Evolutionary conservation across 2,888 invertebrate genomes (phyloP), one percentile per base, ranked within the genome.

Genomic region (Eupithecia subfuscata): DNA sequence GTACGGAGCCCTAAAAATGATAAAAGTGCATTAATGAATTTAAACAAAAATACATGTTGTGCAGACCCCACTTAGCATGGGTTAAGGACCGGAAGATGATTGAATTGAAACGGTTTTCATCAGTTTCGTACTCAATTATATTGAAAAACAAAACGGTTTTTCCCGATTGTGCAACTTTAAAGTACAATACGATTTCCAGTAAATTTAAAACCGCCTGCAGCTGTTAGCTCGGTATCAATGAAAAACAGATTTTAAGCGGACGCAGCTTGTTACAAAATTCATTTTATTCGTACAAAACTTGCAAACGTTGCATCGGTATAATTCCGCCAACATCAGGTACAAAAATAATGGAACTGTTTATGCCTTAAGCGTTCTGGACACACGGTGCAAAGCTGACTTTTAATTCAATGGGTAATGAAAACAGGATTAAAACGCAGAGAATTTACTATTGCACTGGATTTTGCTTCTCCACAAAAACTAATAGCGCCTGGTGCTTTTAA

Each of bases 401-500:
- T 75, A 80, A 75, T 79, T 77, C 73, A 72, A 71, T 77, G 64
- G 75, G 60, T 69, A 75, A 78, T 74, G 75, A 45, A 77, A 79
- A 77, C 68, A 70, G 70, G 71, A 75, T 75, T 76, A 81, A 76
- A 78, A 76, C 70, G 74, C 70, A 72, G 77, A 75, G 64, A 78
- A 79, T 76, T 81, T 75, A 78, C 73, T 72, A 70, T 69, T 74
- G 72, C 76, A 76, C 73, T 72, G 73, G 75, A 77, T 74, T 76
- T 75, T 73, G 75, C 75, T 75, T 76, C 64, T 74, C 75, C 69
- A 71, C 75, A 75, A 71, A 76, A 75, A 71, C 71, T 83, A 85
- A 83, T 79, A 79, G 77, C 74, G 75, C 74, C 82, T 40, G 37
- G n/a, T 5, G 40, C 70, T 81, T 78, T 77, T 75, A 65, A 52